A percentile compares a stretch with the other conserved stretches of the same genome.
Evolutionary conservation across 2,797 vertebrate species (phyloP).

Genomic region (Ficedula albicollis): DNA sequence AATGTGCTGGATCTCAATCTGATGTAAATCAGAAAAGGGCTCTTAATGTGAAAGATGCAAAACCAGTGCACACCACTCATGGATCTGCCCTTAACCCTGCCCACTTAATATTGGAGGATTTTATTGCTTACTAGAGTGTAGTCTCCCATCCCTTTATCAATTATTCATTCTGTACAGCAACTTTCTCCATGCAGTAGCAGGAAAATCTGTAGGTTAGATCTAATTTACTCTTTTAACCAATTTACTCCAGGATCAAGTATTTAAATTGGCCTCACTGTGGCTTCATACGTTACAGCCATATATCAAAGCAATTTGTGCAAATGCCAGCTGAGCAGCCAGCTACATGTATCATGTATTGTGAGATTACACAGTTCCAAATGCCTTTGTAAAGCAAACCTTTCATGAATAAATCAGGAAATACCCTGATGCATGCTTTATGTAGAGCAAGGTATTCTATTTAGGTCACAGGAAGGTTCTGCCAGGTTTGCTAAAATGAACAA

Average conservation of each 20-base stretch:
- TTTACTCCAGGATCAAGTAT: conserved; percentile 72
- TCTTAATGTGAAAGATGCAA: neutral
- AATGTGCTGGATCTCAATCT: neutral
- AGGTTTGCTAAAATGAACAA: conserved; percentile 82
- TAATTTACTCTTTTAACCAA: conserved; percentile 73
- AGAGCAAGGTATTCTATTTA: conserved; percentile 84
- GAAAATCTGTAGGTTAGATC: conserved; percentile 65
- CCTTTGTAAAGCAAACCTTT: conserved; percentile 83
- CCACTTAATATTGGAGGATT: conserved; percentile 57
- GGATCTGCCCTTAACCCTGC: conserved; percentile 19
- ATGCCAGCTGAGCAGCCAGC: conserved; percentile 75
- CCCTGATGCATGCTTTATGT: conserved; percentile 82
- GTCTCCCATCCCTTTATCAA: conserved; percentile 56
- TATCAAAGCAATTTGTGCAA: conserved; percentile 82
- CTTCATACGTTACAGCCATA: conserved; percentile 70
- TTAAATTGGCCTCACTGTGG: conserved; percentile 74
- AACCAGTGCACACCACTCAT: neutral
- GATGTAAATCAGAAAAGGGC: neutral
- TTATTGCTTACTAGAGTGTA: conserved; percentile 60
- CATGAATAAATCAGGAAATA: conserved; percentile 86
- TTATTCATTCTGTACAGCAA: conserved; percentile 62
- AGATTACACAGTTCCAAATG: conserved; percentile 80
- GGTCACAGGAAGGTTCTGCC: conserved; percentile 81
- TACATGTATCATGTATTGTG: conserved; percentile 80
- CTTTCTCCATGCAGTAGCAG: conserved; percentile 13